Evolutionary conservation across 2,113 vertebrate genomes (phyloP), one percentile per base, ranked within the genome.

Genomic region (Brachirus orientalis): DNA sequence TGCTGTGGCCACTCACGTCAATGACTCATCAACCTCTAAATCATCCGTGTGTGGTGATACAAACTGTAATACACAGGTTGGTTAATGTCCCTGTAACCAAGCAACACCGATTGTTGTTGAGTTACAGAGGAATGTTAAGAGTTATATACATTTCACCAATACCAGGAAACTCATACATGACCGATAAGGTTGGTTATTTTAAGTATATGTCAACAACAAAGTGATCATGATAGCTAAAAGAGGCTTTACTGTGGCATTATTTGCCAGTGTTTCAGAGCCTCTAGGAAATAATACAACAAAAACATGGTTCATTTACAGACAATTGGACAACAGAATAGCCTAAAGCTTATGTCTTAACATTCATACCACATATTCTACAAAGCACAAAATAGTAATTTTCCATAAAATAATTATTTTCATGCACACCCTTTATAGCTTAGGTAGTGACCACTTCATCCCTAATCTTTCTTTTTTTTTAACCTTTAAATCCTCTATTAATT

Each of bases 91-190:
- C 38, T 61, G 38, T n/a, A 45, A 9, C 68, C 11, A 19, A 38
- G 65, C 56, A 58, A 74, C 70, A 17, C 28, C 19, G 62, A 37
- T 14, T 36, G 66, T 67, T 46, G 57, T 75, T 36, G 43, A 61
- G 65, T 22, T 44, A 70, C 69, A 5, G 55, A 38, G 19, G 7
- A 62, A 48, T 18, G 61, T 44, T 38, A 73, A 36, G 10, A 9
- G 6, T 37, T 7, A 35, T 4, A 14, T 13, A 38, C 8, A 1
- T 41, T 9, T 20, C 47, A 59, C n/a, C 0, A 13, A 36, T 10
- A 0, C 57, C 72, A 51, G 41, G 53, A 46, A n/a, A 43, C 66
- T 35, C 35, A 16, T n/a, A 11, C 12, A 14, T 13, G 45, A 22
- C 19, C 20, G 70, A 79, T 47, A 58, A 63, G 36, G 4, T 45